A percentile compares a stretch with the other conserved stretches of the same genome.
Evolutionary conservation across 2,797 vertebrate species (phyloP).

Genomic region (Odontamblyopus lacepedii): DNA sequence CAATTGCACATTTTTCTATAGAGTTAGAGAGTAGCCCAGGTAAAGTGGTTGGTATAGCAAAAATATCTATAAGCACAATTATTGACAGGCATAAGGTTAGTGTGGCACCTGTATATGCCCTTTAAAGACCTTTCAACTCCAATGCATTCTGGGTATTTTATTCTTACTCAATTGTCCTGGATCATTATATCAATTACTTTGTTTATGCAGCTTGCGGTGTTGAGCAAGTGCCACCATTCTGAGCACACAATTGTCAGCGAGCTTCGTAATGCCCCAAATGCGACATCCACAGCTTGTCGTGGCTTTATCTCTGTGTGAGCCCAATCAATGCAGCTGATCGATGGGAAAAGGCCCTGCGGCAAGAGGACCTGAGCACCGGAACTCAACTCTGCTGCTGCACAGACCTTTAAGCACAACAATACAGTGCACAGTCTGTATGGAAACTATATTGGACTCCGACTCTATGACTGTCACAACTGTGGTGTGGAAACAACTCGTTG

Average conservation of each 20-base stretch:
- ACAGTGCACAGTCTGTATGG: neutral
- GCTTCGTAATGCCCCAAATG: conserved; percentile 33
- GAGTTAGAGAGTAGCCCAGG: neutral
- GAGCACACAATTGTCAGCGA: conserved; percentile 29
- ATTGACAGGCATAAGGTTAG: neutral
- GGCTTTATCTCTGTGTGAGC: conserved; percentile 49
- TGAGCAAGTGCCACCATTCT: conserved; percentile 22
- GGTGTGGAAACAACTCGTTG: neutral
- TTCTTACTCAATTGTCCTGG: neutral
- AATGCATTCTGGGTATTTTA: conserved; percentile 4
- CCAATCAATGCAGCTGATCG: conserved; percentile 54
- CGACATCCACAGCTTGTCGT: conserved; percentile 37
- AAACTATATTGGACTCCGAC: neutral
- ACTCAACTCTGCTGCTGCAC: conserved; percentile 34
- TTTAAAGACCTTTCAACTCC: neutral
- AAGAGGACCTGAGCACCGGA: conserved; percentile 13
- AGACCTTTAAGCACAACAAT: conserved; percentile 17
- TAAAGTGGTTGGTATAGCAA: neutral
- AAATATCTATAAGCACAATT: neutral
- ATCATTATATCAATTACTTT: neutral
- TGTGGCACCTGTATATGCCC: neutral
- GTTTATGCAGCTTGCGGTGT: neutral
- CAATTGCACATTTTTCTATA: neutral
- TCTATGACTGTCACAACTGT: neutral
- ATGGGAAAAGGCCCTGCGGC: conserved; percentile 53